Base-by-base conservation (phyloP, 1,140 invertebrate genomes). In the Cheumatopsyche charites region DNA sequence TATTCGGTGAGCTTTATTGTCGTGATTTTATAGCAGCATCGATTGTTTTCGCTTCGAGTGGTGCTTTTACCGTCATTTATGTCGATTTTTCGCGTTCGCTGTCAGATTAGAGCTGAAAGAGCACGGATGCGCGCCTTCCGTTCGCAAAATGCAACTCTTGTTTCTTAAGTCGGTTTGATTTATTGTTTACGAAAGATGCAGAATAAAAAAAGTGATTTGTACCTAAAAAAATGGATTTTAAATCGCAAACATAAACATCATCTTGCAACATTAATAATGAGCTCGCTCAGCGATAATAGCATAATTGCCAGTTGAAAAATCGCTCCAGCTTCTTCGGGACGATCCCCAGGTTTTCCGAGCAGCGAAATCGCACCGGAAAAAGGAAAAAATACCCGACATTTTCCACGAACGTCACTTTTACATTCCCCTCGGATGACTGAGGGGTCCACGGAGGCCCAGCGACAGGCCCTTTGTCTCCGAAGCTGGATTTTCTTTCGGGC, bases 341-440 rank as follows among this genome's bases (percentile, higher is more conserved):
- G 23, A n/a, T 65, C 62, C 17, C 62, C 21, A 21, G 43, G 6
- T 26, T 66, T 66, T 26, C 41, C 63, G 9, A 19, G 23, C 11
- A 19, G 15, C 42, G 63, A 66, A 66, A 66, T 66, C 63, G 19
- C 29, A 52, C 66, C 66, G 66, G 45, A 68, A 68, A n/a, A n/a
- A 23, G 55, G 63, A 47, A 68, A 68, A 66, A 68, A 68, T 12
- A 17, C 15, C 13, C 17, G 26, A 45, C 66, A 68, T 68, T 68
- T 68, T 68, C 49, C 29, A 4, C 66, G 66, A 68, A 68, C 66
- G 66, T 55, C 66, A 68, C 66, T 68, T 68, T 68, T 68, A 68
- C 55, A 68, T 55, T 68, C 66, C 55, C 47, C 15, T 15, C 45
- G 66, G 45, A 68, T 68, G 66, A 68, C 47, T 17, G 45, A 68